A percentile compares a stretch with the other conserved stretches of the same genome.
These are phyloP conservation scores for Premnoplex brunnescens DNA, from an alignment of 2,797 vertebrate genomes.

Conservation along the genomic window DNA sequence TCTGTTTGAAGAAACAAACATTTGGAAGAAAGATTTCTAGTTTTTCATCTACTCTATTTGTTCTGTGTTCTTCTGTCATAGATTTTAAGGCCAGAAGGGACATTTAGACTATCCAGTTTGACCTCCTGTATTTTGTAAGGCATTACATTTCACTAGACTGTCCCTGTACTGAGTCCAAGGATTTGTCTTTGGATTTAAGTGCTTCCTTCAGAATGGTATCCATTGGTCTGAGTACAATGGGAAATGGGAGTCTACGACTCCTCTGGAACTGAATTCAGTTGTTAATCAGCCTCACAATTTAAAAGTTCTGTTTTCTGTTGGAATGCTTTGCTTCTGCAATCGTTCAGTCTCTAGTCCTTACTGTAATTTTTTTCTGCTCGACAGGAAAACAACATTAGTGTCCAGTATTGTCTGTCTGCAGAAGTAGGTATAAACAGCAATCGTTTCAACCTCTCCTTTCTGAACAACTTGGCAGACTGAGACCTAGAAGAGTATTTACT, in stretches of 20 bases:
- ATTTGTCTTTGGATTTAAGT: background rate
- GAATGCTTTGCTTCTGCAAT: background rate
- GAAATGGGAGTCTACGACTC: background rate
- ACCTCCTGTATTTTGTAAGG: background rate
- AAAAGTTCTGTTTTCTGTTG: background rate
- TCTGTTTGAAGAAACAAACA: background rate
- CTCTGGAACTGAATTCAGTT: background rate
- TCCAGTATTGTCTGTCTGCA: background rate
- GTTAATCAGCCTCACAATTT: background rate
- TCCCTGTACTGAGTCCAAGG: background rate
- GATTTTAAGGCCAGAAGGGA: background rate
- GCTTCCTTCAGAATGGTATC: background rate
- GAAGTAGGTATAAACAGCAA: background rate
- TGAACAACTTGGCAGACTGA: background rate
- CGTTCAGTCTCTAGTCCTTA: background rate
- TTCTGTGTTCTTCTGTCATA: background rate
- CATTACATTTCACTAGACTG: background rate
- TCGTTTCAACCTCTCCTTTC: background rate
- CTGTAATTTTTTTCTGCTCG: background rate
- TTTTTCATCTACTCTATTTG: background rate
- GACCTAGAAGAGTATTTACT: background rate
- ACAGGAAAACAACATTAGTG: accelerated
- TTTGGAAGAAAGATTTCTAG: background rate
- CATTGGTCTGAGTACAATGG: background rate
- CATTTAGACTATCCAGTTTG: background rate